Percentiles rank a stretch among this genome's conserved stretches.
phyloP scores from a whole-genome alignment of 2,888 invertebrate genomes.

The Ichneumoninae sp. region DNA sequence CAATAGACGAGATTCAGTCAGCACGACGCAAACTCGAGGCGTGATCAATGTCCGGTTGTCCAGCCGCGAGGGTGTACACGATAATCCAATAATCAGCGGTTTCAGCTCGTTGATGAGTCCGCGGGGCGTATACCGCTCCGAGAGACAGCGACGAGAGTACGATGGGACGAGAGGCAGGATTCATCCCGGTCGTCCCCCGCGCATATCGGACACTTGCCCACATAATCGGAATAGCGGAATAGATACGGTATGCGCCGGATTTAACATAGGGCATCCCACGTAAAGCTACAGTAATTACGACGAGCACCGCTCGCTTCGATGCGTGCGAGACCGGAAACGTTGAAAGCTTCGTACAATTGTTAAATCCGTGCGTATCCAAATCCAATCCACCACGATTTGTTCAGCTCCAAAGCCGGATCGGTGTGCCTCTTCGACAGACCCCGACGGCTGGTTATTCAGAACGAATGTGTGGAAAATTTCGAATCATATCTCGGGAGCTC shows the following conservation, averaged over 20 bases:
- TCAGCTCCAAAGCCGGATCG: not conserved
- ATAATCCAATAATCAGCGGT: slow-evolving; percentile 65
- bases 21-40: slow-evolving; percentile 29
- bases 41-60: slow-evolving; percentile 50
- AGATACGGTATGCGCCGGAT: slow-evolving; percentile 29
- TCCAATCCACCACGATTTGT: not conserved
- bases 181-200: slow-evolving; percentile 48
- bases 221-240: slow-evolving; percentile 56
- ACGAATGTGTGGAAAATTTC: not conserved
- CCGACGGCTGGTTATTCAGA: not conserved
- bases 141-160: slow-evolving; percentile 40
- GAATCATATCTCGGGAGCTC: not conserved
- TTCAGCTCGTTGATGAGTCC: slow-evolving; percentile 61
- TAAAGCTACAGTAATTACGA: slow-evolving; percentile 42
- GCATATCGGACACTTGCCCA: slow-evolving; percentile 35
- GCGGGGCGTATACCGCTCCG: slow-evolving; percentile 27
- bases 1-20: slow-evolving; percentile 38
- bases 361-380: not conserved
- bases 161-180: slow-evolving; percentile 19
- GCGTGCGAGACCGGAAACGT: not conserved
- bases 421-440: not conserved
- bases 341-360: not conserved
- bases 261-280: slow-evolving; percentile 34
- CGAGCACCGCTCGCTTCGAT: not conserved
- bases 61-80: slow-evolving; percentile 39